A percentile compares a stretch with the other conserved stretches of the same genome.
Conservation (phyloP, 2,113 vertebrate species). For the Rhinogobius similis region DNA sequence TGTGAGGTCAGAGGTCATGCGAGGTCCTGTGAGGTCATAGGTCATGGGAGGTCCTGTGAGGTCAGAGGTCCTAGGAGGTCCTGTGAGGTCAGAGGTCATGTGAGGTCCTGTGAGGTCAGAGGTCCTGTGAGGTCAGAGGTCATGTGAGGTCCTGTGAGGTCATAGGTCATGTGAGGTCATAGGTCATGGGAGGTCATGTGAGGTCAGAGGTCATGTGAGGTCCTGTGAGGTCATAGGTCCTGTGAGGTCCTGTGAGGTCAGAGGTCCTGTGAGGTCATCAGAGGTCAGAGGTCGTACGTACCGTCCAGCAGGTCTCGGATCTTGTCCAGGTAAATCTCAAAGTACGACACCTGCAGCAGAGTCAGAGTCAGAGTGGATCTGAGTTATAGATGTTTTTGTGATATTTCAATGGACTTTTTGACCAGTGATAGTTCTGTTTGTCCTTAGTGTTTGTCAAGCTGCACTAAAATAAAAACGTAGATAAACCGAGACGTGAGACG, state of each 20-base stretch:
- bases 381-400: too few relatives aligned
- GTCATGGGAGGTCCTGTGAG: not conserved
- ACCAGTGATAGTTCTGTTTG: too few relatives aligned
- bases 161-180: too few relatives aligned
- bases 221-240: not conserved
- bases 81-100: not conserved
- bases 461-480: too few relatives aligned
- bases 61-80: not conserved
- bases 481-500: too few relatives aligned
- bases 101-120: too few relatives aligned
- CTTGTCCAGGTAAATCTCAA: constrained; percentile 99
- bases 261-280: not conserved
- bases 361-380: too few relatives aligned
- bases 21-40: not conserved
- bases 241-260: not conserved
- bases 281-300: constrained; percentile 35
- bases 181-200: not conserved
- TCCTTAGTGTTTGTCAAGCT: too few relatives aligned
- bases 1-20: not conserved
- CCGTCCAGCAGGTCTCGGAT: constrained; percentile 95
- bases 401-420: too few relatives aligned
- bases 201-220: too few relatives aligned
- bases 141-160: not conserved
- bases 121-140: not conserved
- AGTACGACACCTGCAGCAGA: constrained; percentile 89